Conservation (phyloP, 2,797 vertebrate species). For the Lepilemur ruficaudatus region DNA sequence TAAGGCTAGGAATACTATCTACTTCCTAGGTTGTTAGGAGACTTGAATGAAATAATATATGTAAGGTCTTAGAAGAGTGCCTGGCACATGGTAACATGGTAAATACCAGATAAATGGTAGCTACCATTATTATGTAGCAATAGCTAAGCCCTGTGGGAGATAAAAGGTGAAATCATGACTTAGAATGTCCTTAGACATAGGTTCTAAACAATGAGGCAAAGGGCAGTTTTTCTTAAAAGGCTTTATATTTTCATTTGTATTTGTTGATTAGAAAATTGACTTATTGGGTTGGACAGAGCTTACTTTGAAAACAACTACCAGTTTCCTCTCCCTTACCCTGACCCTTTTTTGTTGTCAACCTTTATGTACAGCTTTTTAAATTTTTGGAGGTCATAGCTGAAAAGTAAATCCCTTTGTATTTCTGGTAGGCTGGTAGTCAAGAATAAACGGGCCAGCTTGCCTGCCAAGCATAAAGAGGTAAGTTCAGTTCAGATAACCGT, state of each 20-base stretch:
- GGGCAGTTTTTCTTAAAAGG: neutral
- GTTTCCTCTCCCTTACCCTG: neutral
- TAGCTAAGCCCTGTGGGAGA: neutral
- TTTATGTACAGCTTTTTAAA: neutral
- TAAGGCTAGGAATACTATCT: neutral
- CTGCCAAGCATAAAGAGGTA: neutral
- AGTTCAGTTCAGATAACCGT: neutral
- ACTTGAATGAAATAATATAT: neutral
- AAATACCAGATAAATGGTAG: neutral
- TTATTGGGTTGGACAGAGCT: neutral
- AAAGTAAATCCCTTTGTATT: conserved; percentile 10
- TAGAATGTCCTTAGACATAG: neutral
- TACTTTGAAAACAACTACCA: conserved; percentile 28
- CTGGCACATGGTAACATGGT: neutral
- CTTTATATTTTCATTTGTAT: conserved; percentile 17
- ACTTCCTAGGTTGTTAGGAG: neutral
- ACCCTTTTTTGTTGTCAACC: neutral
- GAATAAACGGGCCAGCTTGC: neutral
- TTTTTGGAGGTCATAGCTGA: conserved; percentile 16
- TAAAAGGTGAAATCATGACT: neutral
- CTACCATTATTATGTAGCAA: neutral
- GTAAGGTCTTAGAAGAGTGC: neutral
- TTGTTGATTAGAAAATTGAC: neutral
- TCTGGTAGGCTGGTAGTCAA: neutral
- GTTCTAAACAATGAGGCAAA: neutral